Conservation (phyloP, 2,888 invertebrate genomes). For the Zonitis immaculata region DNA sequence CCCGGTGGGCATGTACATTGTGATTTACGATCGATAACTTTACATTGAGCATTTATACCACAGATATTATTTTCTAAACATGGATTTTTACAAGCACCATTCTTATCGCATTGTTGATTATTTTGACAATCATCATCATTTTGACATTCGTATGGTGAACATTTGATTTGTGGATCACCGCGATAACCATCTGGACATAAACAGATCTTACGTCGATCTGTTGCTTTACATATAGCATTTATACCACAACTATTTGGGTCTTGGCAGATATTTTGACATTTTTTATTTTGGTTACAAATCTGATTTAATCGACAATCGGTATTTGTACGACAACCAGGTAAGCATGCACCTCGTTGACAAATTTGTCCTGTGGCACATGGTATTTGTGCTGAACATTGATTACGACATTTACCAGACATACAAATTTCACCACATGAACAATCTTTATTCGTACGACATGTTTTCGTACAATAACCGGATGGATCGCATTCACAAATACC, state of each 20-base stretch:
- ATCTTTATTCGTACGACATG: slow-evolving; percentile 62
- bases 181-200: slow-evolving; percentile 82
- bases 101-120: slow-evolving; percentile 68
- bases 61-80: slow-evolving; percentile 72
- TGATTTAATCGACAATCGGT: slow-evolving; percentile 74
- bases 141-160: slow-evolving; percentile 72
- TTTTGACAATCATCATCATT: slow-evolving; percentile 71
- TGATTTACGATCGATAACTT: slow-evolving; percentile 68
- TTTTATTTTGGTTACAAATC: slow-evolving; percentile 64
- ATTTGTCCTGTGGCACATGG: slow-evolving; percentile 73
- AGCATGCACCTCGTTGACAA: slow-evolving; percentile 66
- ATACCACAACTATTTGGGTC: slow-evolving; percentile 69
- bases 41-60: slow-evolving; percentile 80
- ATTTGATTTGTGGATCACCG: slow-evolving; percentile 73
- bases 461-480: slow-evolving; percentile 70
- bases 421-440: slow-evolving; percentile 83
- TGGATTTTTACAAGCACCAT: slow-evolving; percentile 75
- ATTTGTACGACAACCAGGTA: slow-evolving; percentile 75
- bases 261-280: slow-evolving; percentile 68
- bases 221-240: slow-evolving; percentile 73
- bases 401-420: slow-evolving; percentile 65
- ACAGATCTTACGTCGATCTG: slow-evolving; percentile 78
- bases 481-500: slow-evolving; percentile 76
- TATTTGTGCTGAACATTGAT: slow-evolving; percentile 63
- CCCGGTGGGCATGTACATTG: slow-evolving; percentile 74